Conservation (phyloP, 92 coral and sea anemone genomes). For the Ricordea florida region DNA sequence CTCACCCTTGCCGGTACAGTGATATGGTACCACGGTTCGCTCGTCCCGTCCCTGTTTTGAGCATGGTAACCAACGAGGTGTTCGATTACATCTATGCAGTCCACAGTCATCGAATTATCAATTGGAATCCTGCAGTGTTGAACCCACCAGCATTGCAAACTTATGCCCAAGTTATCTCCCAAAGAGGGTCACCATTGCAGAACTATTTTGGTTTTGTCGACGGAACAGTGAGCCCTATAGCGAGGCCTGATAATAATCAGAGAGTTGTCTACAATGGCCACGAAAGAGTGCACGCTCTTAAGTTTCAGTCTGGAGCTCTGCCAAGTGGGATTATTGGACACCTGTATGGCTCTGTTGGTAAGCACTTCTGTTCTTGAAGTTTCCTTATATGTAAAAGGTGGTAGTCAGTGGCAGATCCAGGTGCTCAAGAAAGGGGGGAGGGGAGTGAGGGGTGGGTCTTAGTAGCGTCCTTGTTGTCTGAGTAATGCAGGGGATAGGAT, state of each 20-base stretch:
- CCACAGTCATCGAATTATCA: background rate
- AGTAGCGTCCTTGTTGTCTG: slow-evolving; percentile 15
- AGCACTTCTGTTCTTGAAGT: slow-evolving; percentile 17
- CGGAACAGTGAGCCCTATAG: slow-evolving; percentile 25
- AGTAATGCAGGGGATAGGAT: slow-evolving; percentile 9
- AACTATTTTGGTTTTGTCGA: slow-evolving; percentile 36
- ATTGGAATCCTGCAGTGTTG: background rate
- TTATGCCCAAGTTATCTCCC: slow-evolving; percentile 1
- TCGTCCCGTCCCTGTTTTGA: slow-evolving; percentile 9
- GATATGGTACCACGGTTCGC: slow-evolving; percentile 17
- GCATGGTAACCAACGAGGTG: background rate
- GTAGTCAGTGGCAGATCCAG: slow-evolving; percentile 12
- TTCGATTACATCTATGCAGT: background rate
- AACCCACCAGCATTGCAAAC: background rate
- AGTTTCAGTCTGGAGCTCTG: slow-evolving; percentile 29
- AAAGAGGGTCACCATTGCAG: slow-evolving; percentile 25
- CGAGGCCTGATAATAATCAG: slow-evolving; percentile 27
- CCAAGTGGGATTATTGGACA: slow-evolving; percentile 18
- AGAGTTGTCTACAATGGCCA: slow-evolving; percentile 43
- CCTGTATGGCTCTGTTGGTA: slow-evolving; percentile 31
- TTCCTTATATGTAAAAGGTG: background rate
- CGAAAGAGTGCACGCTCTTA: slow-evolving; percentile 33
- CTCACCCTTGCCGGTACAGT: slow-evolving; percentile 7
- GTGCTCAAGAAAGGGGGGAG: background rate
- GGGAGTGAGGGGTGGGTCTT: background rate